Evolutionary conservation across 2,888 invertebrate genomes (phyloP), one percentile per base, ranked within the genome.

Genomic region (Thymelicus acteon): DNA sequence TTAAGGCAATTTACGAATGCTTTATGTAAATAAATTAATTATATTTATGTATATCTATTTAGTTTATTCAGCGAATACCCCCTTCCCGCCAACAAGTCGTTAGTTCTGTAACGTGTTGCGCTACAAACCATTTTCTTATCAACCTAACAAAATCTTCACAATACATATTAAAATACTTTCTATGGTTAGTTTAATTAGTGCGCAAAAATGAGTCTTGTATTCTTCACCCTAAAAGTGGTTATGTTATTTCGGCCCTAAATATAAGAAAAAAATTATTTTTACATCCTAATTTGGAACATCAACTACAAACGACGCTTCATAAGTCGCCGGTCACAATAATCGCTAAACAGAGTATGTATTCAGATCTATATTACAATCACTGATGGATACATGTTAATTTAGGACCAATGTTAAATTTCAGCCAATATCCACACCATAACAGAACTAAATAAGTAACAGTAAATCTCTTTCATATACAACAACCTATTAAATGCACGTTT

Each of bases 401-500:
- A 72, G 74, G 74, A 74, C 77, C 76, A 76, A 78, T 64, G 61
- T 75, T 73, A 78, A 78, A 80, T 80, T 80, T 39, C 75, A 80
- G 79, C 79, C 81, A 84, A 87, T 82, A 82, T 84, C 76, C 82
- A 82, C 78, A 81, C 80, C 78, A 80, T 78, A 76, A 90, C 86
- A 86, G 85, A 86, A 86, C 85, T 84, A 87, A 90, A 91, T 88
- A 88, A 89, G 82, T 88, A 91, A 92, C 92, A 91, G 83, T 92
- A 89, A 88, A 92, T 81, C 82, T 90, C 88, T 89, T 86, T 84
- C 85, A 89, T 87, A 89, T 89, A 88, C 91, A 93, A 93, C 91
- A 92, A 91, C 80, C 90, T 92, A 93, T 85, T 93, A 93, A 93
- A 93, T 93, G 93, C 93, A 92, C 82, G 83, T 87, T 83, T 82